Evolutionary conservation across 2,797 vertebrate species (phyloP).

Genomic region (Podarcis lilfordi): DNA sequence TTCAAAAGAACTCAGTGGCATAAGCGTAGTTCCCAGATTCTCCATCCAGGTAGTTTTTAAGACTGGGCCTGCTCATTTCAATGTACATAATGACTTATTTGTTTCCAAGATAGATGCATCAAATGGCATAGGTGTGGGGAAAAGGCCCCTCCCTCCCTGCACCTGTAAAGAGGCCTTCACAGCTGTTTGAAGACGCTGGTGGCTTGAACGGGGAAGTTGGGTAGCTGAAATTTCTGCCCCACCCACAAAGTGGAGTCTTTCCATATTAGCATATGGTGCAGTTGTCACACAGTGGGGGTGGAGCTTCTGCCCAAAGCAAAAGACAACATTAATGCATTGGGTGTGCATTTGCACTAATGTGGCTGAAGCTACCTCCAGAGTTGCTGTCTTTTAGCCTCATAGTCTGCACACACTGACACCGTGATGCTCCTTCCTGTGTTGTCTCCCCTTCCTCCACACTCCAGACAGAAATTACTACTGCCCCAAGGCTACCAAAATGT

Average conservation of each 20-base stretch:
- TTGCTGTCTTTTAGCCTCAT: too few species aligned
- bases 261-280: background rate
- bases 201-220: too few species aligned
- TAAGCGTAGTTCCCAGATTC: background rate
- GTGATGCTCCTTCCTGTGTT: background rate
- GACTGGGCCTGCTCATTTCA: background rate
- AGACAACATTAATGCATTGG: background rate
- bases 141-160: background rate
- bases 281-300: background rate
- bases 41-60: background rate
- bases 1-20: background rate
- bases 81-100: too few species aligned
- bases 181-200: background rate
- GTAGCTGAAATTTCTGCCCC: background rate
- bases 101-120: background rate
- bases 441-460: background rate
- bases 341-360: background rate
- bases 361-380: background rate
- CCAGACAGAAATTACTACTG: background rate
- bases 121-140: background rate
- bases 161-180: background rate
- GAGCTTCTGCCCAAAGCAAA: background rate
- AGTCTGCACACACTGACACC: too few species aligned
- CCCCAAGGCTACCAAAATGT: background rate
- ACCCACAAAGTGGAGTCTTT: background rate